Percentiles rank a stretch among this genome's conserved stretches.
These are phyloP conservation scores for Toxonevra muliebris DNA, from an alignment of 2,888 invertebrate species.

Conservation along the genomic window DNA sequence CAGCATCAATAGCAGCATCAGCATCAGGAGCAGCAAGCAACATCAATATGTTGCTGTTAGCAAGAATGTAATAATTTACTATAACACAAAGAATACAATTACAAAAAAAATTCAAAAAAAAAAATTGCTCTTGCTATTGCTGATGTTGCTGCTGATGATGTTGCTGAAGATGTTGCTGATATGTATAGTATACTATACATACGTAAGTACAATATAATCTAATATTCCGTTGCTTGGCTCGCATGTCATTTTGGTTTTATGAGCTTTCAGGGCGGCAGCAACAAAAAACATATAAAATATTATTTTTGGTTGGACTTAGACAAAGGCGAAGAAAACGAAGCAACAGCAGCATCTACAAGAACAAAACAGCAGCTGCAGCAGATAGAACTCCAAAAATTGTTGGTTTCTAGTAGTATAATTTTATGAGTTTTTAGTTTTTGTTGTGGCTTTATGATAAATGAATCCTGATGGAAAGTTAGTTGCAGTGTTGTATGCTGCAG, in stretches of 20 bases:
- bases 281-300: no score
- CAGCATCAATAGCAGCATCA: not conserved
- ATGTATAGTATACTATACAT: not conserved
- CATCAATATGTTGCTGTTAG: slow-evolving; percentile 26
- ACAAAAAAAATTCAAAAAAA: not conserved
- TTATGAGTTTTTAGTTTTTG: no score
- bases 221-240: slow-evolving; percentile 9
- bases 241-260: slow-evolving; percentile 32
- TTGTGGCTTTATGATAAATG: no score
- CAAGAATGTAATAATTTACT: slow-evolving; percentile 32
- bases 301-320: no score
- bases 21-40: not conserved
- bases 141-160: slow-evolving; percentile 21
- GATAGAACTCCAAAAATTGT: no score
- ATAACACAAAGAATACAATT: slow-evolving; percentile 9
- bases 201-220: not conserved
- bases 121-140: not conserved
- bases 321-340: no score
- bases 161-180: not conserved
- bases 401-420: no score
- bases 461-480: no score
- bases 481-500: no score
- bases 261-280: not conserved
- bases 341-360: no score
- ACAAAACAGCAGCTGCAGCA: no score